Evolutionary conservation across 1,140 invertebrate species (phyloP).

Genomic region (Diorhabda sublineata): DNA sequence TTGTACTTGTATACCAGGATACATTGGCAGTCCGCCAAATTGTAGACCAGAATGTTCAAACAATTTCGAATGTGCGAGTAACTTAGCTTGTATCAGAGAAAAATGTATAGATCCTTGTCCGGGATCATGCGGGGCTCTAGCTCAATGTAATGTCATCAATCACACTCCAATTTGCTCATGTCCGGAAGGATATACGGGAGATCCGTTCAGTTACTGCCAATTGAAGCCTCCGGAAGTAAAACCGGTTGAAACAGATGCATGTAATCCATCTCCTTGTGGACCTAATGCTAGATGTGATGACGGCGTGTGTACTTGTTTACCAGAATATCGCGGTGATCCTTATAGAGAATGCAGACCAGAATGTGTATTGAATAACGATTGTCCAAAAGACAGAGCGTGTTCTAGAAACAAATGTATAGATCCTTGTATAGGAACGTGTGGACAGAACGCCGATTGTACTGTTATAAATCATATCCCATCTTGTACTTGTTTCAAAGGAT

Average conservation of each 20-base stretch:
- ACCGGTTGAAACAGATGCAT: slow-evolving; percentile 49
- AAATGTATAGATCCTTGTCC: slow-evolving; percentile 67
- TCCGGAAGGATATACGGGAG: slow-evolving; percentile 55
- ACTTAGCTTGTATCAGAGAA: slow-evolving; percentile 62
- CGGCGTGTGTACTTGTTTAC: slow-evolving; percentile 66
- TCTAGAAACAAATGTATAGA: slow-evolving; percentile 61
- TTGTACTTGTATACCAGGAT: slow-evolving; percentile 64
- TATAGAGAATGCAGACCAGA: slow-evolving; percentile 70
- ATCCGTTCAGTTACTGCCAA: slow-evolving; percentile 58
- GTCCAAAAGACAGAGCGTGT: slow-evolving; percentile 58
- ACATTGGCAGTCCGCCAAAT: slow-evolving; percentile 65
- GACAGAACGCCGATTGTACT: slow-evolving; percentile 62
- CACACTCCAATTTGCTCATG: slow-evolving; percentile 56
- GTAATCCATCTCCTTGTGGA: slow-evolving; percentile 63
- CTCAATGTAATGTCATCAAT: slow-evolving; percentile 54
- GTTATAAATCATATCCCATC: slow-evolving; percentile 67
- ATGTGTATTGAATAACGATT: slow-evolving; percentile 66
- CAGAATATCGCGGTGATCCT: slow-evolving; percentile 67
- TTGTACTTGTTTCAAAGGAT: slow-evolving; percentile 62
- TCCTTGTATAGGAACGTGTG: slow-evolving; percentile 60
- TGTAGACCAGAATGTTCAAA: slow-evolving; percentile 71
- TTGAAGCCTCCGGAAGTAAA: slow-evolving; percentile 49
- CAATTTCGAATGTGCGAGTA: slow-evolving; percentile 64
- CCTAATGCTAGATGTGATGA: slow-evolving; percentile 56
- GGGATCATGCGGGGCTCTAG: slow-evolving; percentile 62